Evolutionary conservation across 2,888 invertebrate genomes (phyloP), one percentile per base, ranked within the genome.

Genomic region (Frankliniella intonsa): DNA sequence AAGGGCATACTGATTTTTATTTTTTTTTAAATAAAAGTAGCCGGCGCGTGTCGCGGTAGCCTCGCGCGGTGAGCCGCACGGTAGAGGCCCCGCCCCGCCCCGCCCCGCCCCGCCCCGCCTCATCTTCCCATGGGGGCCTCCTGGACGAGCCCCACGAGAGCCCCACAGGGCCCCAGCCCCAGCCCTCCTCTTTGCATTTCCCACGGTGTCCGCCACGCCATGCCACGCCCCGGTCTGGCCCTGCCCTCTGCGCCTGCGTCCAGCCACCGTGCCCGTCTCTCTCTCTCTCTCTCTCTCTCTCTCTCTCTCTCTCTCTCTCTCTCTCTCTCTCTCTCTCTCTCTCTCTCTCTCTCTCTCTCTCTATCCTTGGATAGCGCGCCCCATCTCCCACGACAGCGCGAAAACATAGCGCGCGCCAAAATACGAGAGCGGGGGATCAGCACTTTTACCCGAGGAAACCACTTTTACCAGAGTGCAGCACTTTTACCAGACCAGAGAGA

Each of bases 151-250:
- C 3, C 14, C 55, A 55, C 14, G 55, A 17, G 9, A 8, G 55
- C 55, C 55, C 55, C 55, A 14, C 62, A 17, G 62, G 62, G 62
- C 62, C 62, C 62, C 14, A 19, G n/a, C 19, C 55, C 55, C 55
- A 62, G 17, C 17, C 62, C 17, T 19, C 62, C 14, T 17, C 62
- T 62, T 17, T 62, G 62, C 62, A 62, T 62, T 55, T 62, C 62
- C 62, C 62, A 62, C 62, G 62, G 19, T 62, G n/a, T 17, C 11
- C 62, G 62, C 14, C 14, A 17, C 55, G 55, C 19, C n/a, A 22
- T n/a, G 69, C n/a, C n/a, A 19, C 69, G 22, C 69, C n/a, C 69
- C 69, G 69, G n/a, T 22, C 69, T 69, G 69, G 69, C n/a, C 69
- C 7, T 10, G 69, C 17, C 11, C 55, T 19, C 19, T 3, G 65